Percentiles rank a stretch among this genome's conserved stretches.
These are phyloP conservation scores for Hydrozoanthus gracilis DNA, from an alignment of 92 coral and sea anemone species.

Conservation along the genomic window DNA sequence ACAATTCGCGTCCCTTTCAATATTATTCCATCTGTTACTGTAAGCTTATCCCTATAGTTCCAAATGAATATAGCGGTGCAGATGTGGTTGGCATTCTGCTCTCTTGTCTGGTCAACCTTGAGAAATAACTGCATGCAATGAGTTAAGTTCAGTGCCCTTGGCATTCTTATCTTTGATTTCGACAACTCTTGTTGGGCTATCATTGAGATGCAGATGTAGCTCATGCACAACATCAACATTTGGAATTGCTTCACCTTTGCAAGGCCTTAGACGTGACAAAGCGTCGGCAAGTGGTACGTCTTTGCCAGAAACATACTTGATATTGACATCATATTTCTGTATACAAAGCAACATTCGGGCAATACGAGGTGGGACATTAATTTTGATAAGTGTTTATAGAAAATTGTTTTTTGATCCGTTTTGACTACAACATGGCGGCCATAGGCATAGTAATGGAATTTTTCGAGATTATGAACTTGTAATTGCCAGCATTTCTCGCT, in stretches of 20 bases:
- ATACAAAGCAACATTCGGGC: constrained; percentile 73
- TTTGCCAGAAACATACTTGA: constrained; percentile 56
- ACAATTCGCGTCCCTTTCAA: constrained; percentile 54
- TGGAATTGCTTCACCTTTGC: constrained; percentile 42
- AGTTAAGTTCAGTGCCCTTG: constrained; percentile 40
- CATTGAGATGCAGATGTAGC: constrained; percentile 64
- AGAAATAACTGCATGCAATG: constrained; percentile 46
- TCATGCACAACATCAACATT: constrained; percentile 62
- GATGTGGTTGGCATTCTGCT: constrained; percentile 65
- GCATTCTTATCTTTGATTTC: constrained; percentile 57
- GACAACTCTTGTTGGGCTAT: constrained; percentile 56
- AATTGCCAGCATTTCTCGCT: constrained; percentile 49
- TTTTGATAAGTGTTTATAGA: constrained; percentile 63
- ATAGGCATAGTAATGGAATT: constrained; percentile 45
- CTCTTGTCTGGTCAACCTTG: constrained; percentile 68
- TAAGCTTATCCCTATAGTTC: constrained; percentile 39
- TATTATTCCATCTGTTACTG: constrained; percentile 57
- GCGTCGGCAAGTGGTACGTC: constrained; percentile 59
- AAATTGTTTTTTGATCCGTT: constrained; percentile 30
- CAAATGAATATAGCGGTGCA: no score
- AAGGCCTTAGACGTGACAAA: constrained; percentile 58
- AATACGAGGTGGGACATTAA: constrained; percentile 66
- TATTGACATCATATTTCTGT: constrained; percentile 54
- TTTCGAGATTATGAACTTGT: constrained; percentile 27
- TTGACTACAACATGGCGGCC: constrained; percentile 40